Conservation (phyloP, 2,888 invertebrate genomes). For the Microctonus aethiopoides region DNA sequence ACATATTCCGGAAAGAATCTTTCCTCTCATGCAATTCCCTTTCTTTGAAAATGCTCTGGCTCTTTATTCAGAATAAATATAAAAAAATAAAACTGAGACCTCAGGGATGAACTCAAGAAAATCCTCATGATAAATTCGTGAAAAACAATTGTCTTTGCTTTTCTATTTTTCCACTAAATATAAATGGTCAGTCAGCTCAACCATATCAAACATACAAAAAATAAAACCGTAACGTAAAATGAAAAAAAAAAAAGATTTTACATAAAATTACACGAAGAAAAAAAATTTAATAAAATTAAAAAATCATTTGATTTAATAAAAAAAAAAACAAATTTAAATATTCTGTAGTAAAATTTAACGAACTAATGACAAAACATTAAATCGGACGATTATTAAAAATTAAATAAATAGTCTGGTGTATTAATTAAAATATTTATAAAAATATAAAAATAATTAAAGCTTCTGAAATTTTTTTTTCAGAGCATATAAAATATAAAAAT, state of each 20-base stretch:
- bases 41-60: background rate
- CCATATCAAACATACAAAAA: background rate
- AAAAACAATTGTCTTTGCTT: background rate
- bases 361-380: too few relatives aligned
- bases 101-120: background rate
- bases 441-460: too few relatives aligned
- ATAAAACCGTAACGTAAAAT: background rate
- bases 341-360: too few relatives aligned
- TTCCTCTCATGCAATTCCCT: background rate
- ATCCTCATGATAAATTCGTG: background rate
- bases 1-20: constrained; percentile 2
- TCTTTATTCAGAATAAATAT: background rate
- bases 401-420: too few relatives aligned
- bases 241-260: background rate
- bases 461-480: too few relatives aligned
- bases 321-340: too few relatives aligned
- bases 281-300: too few relatives aligned
- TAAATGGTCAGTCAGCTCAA: background rate
- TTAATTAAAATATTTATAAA: too few relatives aligned
- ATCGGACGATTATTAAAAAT: too few relatives aligned
- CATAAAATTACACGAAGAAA: too few relatives aligned
- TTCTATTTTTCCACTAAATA: background rate
- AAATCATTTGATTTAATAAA: too few relatives aligned
- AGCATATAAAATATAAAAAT: too few relatives aligned
- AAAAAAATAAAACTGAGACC: background rate